These are phyloP conservation scores for Escarpia spicata DNA, from an alignment of 2,888 invertebrate genomes.

Conservation along the genomic window DNA sequence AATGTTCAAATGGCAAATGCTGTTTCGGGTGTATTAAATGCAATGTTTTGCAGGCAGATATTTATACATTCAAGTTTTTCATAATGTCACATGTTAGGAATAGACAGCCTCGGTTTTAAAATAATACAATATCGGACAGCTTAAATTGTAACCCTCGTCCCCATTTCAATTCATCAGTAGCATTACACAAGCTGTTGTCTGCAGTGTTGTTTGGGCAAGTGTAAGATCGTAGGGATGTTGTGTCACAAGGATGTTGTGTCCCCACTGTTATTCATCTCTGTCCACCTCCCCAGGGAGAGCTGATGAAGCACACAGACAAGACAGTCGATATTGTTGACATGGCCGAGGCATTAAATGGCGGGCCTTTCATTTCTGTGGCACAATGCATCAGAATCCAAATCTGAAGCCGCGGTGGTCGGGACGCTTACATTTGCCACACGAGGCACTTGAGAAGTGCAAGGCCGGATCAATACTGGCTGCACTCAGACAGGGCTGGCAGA, in stretches of 20 bases:
- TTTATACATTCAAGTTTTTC: no score
- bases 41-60: no score
- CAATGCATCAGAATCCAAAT: slow-evolving; percentile 16
- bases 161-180: no score
- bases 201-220: no score
- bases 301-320: background rate
- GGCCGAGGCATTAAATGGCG: background rate
- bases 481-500: background rate
- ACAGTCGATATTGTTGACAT: background rate
- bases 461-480: background rate
- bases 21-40: no score
- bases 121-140: no score
- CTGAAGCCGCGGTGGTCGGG: background rate
- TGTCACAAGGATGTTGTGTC: background rate
- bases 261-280: background rate
- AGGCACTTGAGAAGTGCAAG: background rate
- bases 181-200: no score
- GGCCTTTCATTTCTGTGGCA: background rate
- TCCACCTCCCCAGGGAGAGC: background rate
- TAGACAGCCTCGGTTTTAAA: no score
- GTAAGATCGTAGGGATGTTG: no score
- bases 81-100: no score
- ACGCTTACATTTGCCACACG: background rate
- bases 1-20: no score
- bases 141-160: no score